These are phyloP conservation scores for Pleuronectes platessa DNA, from an alignment of 2,113 vertebrate species.

Conservation along the genomic window DNA sequence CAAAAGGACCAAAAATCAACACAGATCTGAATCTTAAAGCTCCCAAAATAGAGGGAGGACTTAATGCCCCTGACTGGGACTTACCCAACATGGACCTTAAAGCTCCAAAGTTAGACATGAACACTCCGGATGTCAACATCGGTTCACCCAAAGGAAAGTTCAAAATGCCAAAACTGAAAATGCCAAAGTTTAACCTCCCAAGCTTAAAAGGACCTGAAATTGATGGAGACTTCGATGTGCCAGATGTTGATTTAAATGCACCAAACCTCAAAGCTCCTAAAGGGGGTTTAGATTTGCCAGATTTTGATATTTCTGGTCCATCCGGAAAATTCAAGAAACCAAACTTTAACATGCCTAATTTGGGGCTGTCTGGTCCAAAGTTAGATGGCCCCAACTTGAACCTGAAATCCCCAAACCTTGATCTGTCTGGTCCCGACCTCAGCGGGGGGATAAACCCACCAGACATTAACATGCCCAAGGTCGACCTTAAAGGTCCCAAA, in stretches of 20 bases:
- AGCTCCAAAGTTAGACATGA: too few species aligned
- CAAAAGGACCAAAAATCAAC: too few species aligned
- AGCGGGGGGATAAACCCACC: slow-evolving; percentile 50
- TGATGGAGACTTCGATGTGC: slow-evolving; percentile 49
- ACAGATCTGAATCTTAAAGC: too few species aligned
- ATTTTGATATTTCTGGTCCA: slow-evolving; percentile 35
- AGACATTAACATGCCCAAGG: slow-evolving; percentile 41
- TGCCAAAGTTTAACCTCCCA: slow-evolving; percentile 51
- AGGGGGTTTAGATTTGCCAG: background rate
- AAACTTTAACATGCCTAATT: slow-evolving; percentile 45
- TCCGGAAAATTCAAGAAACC: slow-evolving; percentile 67
- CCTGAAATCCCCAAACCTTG: slow-evolving; percentile 41
- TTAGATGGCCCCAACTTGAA: slow-evolving; percentile 29
- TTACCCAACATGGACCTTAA: too few species aligned
- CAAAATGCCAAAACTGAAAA: slow-evolving; percentile 62
- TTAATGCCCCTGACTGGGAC: too few species aligned
- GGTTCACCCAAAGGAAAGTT: slow-evolving; percentile 56
- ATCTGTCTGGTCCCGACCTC: slow-evolving; percentile 40
- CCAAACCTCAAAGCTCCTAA: background rate
- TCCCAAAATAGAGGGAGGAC: too few species aligned
- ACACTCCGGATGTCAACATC: too few species aligned
- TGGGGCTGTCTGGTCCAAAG: slow-evolving; percentile 43
- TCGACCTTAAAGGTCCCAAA: slow-evolving; percentile 47
- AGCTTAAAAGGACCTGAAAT: slow-evolving; percentile 64
- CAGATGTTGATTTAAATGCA: slow-evolving; percentile 43